These are phyloP conservation scores for Xestia rhomboidea DNA, from an alignment of 2,888 invertebrate genomes.

Conservation along the genomic window DNA sequence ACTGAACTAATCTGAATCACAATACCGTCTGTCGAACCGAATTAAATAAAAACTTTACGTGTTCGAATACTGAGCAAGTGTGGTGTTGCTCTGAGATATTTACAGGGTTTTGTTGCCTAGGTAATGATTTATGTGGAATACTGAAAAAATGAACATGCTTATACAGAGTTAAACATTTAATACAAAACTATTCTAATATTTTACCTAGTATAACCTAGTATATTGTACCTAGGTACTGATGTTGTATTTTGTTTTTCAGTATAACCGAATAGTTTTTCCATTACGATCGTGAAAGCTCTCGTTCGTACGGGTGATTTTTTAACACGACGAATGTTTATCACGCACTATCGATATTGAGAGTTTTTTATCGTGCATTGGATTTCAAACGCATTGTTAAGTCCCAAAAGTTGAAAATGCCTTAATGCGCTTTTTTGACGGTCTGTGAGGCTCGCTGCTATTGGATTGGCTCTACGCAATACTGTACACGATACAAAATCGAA, in stretches of 20 bases:
- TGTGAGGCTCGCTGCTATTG: too few species aligned
- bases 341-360: background rate
- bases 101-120: background rate
- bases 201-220: background rate
- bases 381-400: background rate
- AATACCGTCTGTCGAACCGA: conserved; percentile 28
- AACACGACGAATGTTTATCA: background rate
- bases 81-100: background rate
- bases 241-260: background rate
- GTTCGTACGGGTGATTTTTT: background rate
- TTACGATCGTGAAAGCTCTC: background rate
- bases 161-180: background rate
- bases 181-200: background rate
- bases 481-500: background rate
- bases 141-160: background rate
- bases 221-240: too few species aligned
- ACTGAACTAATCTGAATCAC: conserved; percentile 31
- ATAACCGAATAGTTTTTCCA: background rate
- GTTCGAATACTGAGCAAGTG: conserved; percentile 4
- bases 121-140: background rate
- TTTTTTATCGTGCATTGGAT: too few species aligned
- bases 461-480: background rate
- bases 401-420: background rate
- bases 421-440: too few species aligned
- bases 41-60: conserved; percentile 42